These are phyloP conservation scores for Tetranychus urticae DNA, from an alignment of 1,140 invertebrate species.

Conservation along the genomic window DNA sequence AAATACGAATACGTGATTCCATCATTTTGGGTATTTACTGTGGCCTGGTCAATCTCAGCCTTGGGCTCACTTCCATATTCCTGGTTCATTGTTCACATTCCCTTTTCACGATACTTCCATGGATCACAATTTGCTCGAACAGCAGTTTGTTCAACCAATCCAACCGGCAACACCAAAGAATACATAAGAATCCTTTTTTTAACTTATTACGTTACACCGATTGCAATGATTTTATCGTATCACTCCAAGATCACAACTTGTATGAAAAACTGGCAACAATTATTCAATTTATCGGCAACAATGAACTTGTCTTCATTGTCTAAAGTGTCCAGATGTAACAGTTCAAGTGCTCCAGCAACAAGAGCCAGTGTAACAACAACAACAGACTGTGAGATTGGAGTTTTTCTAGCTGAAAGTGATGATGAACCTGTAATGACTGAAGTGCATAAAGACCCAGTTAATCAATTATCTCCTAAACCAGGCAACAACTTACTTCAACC, in stretches of 20 bases:
- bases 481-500: background rate
- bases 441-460: too few relatives aligned
- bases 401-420: background rate
- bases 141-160: conserved; percentile 20
- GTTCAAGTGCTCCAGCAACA: background rate
- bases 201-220: conserved; percentile 34
- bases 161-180: conserved; percentile 21
- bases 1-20: conserved; percentile 33
- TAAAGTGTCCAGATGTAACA: background rate
- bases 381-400: background rate
- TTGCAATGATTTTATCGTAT: conserved; percentile 33
- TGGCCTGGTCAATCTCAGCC: conserved; percentile 37
- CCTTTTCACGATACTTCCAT: conserved; percentile 30
- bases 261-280: conserved; percentile 23
- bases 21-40: conserved; percentile 36
- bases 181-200: conserved; percentile 22
- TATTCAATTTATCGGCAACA: background rate
- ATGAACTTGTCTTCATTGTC: background rate
- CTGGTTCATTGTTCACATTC: conserved; percentile 41
- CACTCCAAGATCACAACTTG: conserved; percentile 35
- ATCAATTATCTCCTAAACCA: background rate
- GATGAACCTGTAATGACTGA: background rate
- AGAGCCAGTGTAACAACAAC: background rate
- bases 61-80: conserved; percentile 44
- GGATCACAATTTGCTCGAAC: conserved; percentile 11